phyloP scores from a whole-genome alignment of 2,888 invertebrate species.

The Epirrhoe tristata region DNA sequence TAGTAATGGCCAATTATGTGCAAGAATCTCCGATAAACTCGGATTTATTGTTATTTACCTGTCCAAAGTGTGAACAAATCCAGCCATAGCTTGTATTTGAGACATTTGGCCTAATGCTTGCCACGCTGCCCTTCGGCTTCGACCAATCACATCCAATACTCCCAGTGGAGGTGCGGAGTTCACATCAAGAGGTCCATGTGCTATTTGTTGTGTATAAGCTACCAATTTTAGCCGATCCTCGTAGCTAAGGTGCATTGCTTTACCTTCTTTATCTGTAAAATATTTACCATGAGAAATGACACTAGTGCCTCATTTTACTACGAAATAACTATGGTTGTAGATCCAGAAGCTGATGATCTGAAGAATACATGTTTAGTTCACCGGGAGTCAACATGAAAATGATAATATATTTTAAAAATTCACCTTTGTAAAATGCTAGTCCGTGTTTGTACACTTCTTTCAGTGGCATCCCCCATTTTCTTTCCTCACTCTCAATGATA shows the following conservation, averaged over 20 bases:
- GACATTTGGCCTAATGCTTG: constrained; percentile 94
- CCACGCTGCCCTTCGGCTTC: constrained; percentile 97
- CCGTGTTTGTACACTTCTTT: constrained; percentile 95
- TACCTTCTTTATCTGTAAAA: constrained; percentile 96
- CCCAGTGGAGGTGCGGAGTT: constrained; percentile 93
- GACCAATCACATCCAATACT: constrained; percentile 97
- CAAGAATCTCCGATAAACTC: background rate
- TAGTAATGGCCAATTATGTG: constrained; percentile 7
- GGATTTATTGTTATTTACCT: constrained; percentile 62
- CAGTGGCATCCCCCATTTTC: constrained; percentile 89
- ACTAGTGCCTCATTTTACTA: background rate
- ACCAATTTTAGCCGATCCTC: constrained; percentile 96
- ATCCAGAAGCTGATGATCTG: background rate
- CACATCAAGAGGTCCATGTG: constrained; percentile 92
- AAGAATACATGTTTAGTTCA: background rate
- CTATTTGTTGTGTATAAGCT: constrained; percentile 96
- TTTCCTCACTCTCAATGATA: constrained; percentile 77
- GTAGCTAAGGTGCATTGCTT: constrained; percentile 97
- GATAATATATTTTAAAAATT: background rate
- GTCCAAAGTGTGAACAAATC: constrained; percentile 95
- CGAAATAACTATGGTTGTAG: background rate
- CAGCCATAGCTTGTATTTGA: constrained; percentile 95
- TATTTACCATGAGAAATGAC: background rate
- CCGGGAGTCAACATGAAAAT: background rate
- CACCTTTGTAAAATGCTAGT: constrained; percentile 97